Percentiles rank a stretch among this genome's conserved stretches.
Conservation (phyloP, 2,113 vertebrate genomes). For the Phocoena sinus region DNA sequence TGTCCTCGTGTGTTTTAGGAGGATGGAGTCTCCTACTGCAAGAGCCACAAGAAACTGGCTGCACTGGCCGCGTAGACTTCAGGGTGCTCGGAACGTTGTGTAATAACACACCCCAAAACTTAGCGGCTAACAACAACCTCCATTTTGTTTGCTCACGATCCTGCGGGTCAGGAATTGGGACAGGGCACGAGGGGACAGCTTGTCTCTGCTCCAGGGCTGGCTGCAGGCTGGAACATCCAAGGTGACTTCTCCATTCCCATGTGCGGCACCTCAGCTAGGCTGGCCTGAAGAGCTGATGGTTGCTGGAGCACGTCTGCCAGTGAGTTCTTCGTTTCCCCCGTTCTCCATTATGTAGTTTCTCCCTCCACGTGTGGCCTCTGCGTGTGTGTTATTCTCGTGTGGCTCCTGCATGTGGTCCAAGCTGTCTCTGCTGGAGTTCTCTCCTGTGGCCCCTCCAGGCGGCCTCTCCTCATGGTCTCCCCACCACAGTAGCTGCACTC, state of each 20-base stretch:
- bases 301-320: not conserved
- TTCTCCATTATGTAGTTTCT: not conserved
- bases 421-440: not conserved
- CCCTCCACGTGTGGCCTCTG: not conserved
- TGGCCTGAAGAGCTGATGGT: rapidly evolving
- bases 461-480: not conserved
- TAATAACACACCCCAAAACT: not conserved
- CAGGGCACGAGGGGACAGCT: not conserved
- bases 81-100: not conserved
- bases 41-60: not conserved
- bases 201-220: not conserved
- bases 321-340: not conserved
- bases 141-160: rapidly evolving
- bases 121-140: not conserved
- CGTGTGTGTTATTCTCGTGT: not conserved
- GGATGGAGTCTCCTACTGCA: not conserved
- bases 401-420: not conserved
- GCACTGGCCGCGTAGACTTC: no score
- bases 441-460: not conserved
- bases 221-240: not conserved
- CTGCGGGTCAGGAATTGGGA: no score
- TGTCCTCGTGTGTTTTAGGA: rapidly evolving
- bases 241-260: rapidly evolving
- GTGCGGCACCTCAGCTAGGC: not conserved
- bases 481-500: not conserved